These are phyloP conservation scores for Charina bottae DNA, from an alignment of 2,113 vertebrate genomes.

Conservation along the genomic window DNA sequence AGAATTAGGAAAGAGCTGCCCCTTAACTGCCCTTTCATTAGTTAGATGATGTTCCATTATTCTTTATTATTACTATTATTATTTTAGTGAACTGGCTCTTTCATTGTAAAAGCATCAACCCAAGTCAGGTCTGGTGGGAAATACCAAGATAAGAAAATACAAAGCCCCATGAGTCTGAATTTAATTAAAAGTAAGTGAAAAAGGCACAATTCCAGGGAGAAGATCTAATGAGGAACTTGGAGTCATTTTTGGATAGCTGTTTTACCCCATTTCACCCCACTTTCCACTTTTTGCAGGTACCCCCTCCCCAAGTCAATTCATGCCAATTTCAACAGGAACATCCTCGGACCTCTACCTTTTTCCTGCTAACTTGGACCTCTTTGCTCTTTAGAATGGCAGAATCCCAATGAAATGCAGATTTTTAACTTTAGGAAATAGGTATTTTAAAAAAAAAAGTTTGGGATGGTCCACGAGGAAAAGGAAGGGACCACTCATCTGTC, in stretches of 20 bases:
- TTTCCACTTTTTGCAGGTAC: background rate
- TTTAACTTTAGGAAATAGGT: background rate
- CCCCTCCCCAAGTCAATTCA: no score
- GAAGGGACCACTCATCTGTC: background rate
- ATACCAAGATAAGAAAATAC: background rate
- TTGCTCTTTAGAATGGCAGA: no score
- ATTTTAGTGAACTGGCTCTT: no score
- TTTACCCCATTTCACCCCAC: background rate
- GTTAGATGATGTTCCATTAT: background rate
- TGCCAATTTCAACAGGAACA: background rate
- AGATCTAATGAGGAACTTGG: background rate
- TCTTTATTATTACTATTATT: background rate
- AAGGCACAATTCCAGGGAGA: background rate
- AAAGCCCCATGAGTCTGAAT: background rate
- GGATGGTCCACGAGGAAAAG: background rate
- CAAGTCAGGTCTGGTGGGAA: background rate
- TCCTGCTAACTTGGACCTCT: background rate
- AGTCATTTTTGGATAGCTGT: no score
- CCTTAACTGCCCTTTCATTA: background rate
- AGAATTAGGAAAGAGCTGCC: background rate
- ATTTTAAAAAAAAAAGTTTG: background rate
- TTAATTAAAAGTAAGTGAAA: background rate
- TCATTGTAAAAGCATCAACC: background rate
- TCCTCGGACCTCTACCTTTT: background rate
- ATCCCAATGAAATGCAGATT: background rate